A percentile compares a stretch with the other conserved stretches of the same genome.
Evolutionary conservation across 2,113 vertebrate species (phyloP).

Genomic region (Hucho hucho): DNA sequence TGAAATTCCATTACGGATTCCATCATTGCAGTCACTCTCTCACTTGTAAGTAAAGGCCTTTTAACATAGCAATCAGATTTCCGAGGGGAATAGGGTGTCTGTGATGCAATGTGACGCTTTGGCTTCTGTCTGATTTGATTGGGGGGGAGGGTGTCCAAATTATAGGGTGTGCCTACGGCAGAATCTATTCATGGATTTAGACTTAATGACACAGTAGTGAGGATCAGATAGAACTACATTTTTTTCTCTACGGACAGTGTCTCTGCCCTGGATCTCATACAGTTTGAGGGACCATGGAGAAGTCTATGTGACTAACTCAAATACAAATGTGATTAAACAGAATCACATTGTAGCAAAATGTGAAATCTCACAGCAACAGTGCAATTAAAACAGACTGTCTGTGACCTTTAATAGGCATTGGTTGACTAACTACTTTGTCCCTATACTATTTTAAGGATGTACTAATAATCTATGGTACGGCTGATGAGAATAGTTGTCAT

Average conservation of each 20-base stretch:
- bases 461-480: background rate
- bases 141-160: slow-evolving; percentile 23
- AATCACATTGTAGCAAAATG: slow-evolving; percentile 8
- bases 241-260: background rate
- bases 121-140: slow-evolving; percentile 43
- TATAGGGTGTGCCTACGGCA: slow-evolving; percentile 4
- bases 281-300: background rate
- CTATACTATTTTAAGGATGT: background rate
- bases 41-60: slow-evolving; percentile 61
- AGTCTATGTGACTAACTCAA: slow-evolving; percentile 7
- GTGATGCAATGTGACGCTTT: slow-evolving; percentile 44
- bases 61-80: slow-evolving; percentile 61
- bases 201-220: slow-evolving; percentile 39
- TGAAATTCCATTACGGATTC: slow-evolving; percentile 69
- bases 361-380: background rate
- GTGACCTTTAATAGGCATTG: background rate
- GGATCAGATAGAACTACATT: slow-evolving; percentile 17
- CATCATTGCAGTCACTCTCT: slow-evolving; percentile 50
- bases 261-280: background rate
- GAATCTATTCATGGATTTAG: slow-evolving; percentile 30
- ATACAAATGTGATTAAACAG: slow-evolving; percentile 7
- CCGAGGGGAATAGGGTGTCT: slow-evolving; percentile 31
- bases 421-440: background rate
- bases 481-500: slow-evolving; percentile 54
- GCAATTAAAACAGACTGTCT: slow-evolving; percentile 9